Base-by-base conservation (phyloP, 1,140 invertebrate genomes). In the Leucophenga varia region DNA sequence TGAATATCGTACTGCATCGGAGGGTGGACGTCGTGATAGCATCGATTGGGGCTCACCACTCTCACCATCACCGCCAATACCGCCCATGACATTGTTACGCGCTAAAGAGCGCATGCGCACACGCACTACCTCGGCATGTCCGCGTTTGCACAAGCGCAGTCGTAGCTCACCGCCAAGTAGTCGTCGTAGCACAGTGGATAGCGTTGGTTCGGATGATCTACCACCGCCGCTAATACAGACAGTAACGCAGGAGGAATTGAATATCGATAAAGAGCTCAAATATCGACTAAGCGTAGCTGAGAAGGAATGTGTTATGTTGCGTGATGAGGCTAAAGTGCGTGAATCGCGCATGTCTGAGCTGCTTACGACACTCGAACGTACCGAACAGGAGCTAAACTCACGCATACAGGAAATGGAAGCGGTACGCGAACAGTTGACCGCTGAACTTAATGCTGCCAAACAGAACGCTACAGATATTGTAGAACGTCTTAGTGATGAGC, bases 1-100 rank as follows among this genome's bases (percentile, higher is more conserved):
- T 65, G 89, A 91, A 60, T 91, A 91, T 52, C 79, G 86, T 57
- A 91, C 90, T 1, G 89, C 90, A 3, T 91, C 89, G 0, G 88
- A 90, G 72, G 87, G 83, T 32, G 83, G 84, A 1, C 59, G 84
- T 8, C 70, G 84, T 14, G 83, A 84, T 52, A 85, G 83, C 36
- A 79, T 83, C 4, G 84, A 86, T 57, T 86, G 84, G 84, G 82
- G 82, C 17, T 77, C 77, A 1, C 72, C 79, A 3, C 72, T 81
- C 37, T 79, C 88, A 16, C 88, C 89, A 2, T 86, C 88, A 1
- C 90, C 89, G 2, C 88, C 90, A 0, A 82, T 86, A 8, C 74
- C 86, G 45, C 74, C 86, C 44, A 87, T 85, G 2, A 82, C 86
- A 1, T 79, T 91, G 22, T 85, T 87, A 1, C 81, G 86, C 10